Conservation (phyloP, 2,797 vertebrate species). For the Tapirus indicus region DNA sequence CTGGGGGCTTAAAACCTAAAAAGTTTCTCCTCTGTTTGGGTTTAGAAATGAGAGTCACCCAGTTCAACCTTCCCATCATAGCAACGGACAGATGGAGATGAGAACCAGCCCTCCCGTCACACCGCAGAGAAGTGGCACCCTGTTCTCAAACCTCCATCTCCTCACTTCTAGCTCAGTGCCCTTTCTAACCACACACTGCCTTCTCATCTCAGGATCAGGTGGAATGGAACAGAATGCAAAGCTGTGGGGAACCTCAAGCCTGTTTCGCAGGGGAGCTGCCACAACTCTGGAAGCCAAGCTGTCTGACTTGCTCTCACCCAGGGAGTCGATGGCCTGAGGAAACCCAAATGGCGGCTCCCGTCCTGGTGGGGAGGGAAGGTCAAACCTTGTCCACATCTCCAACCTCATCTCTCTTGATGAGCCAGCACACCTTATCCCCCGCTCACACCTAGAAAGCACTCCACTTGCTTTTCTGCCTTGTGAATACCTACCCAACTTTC, state of each 20-base stretch:
- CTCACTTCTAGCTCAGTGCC: background rate
- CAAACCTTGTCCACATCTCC: background rate
- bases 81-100: accelerated
- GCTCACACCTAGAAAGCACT: background rate
- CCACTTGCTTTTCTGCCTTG: background rate
- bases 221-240: background rate
- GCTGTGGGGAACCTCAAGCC: background rate
- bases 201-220: background rate
- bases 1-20: background rate
- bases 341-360: background rate
- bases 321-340: background rate
- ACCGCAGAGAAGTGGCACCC: accelerated
- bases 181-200: background rate
- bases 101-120: accelerated
- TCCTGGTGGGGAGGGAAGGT: background rate
- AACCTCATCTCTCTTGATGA: background rate
- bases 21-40: background rate
- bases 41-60: background rate
- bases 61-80: background rate
- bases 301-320: constrained; percentile 12
- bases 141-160: background rate
- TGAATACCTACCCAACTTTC: background rate
- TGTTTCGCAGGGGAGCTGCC: background rate
- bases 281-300: background rate
- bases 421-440: background rate